phyloP scores from a whole-genome alignment of 2,797 vertebrate species.

The Darevskia nairensis region DNA sequence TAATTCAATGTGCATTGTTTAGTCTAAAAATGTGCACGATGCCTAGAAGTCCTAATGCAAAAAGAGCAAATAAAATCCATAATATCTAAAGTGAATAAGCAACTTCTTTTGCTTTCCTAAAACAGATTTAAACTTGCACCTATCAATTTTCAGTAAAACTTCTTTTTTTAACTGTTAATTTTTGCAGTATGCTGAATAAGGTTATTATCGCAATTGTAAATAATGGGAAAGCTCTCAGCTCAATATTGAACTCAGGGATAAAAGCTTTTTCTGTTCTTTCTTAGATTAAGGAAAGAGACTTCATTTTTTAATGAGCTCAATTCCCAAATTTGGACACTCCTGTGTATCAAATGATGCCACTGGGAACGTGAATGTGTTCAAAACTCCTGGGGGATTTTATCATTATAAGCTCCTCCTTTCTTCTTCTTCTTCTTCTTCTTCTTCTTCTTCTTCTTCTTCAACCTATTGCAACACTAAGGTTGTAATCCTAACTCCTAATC shows the following conservation, averaged over 20 bases:
- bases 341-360: not conserved
- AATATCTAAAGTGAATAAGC: not conserved
- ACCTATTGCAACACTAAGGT: no score
- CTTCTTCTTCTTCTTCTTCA: no score
- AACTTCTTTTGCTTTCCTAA: not conserved
- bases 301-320: not conserved
- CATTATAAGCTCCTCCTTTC: no score
- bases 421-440: no score
- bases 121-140: not conserved
- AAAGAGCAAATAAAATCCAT: conserved; percentile 1
- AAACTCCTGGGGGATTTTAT: no score
- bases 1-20: not conserved
- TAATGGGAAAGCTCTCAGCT: no score
- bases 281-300: not conserved
- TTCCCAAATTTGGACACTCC: not conserved
- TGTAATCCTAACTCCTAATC: no score
- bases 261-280: no score
- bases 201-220: no score
- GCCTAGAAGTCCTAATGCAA: not conserved
- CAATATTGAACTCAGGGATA: no score
- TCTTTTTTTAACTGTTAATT: not conserved
- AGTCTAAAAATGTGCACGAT: not conserved
- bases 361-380: not conserved
- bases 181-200: not conserved
- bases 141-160: not conserved